A percentile compares a stretch with the other conserved stretches of the same genome.
These are phyloP conservation scores for Lates calcarifer DNA, from an alignment of 2,113 vertebrate genomes.

Conservation along the genomic window DNA sequence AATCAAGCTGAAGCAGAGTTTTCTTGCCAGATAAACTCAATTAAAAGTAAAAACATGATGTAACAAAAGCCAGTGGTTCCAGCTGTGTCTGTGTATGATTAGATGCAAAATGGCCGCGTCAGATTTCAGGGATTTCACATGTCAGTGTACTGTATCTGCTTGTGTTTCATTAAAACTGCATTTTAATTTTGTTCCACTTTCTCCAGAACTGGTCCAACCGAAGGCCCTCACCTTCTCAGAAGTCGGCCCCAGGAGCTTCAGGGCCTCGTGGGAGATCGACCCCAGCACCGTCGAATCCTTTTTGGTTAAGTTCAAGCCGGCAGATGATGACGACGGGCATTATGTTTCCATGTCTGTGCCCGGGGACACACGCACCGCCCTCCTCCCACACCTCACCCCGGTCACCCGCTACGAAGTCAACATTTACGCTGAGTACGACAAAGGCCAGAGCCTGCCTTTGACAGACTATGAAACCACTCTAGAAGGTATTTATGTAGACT, in stretches of 20 bases:
- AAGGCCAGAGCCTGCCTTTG: slow-evolving; percentile 90
- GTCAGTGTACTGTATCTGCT: neutral
- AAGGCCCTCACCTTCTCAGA: slow-evolving; percentile 90
- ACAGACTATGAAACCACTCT: slow-evolving; percentile 89
- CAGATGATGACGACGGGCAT: slow-evolving; percentile 70
- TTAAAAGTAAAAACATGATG: neutral
- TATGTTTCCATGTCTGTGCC: slow-evolving; percentile 90
- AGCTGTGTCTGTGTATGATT: neutral
- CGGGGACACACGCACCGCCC: slow-evolving; percentile 83
- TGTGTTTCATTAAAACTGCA: neutral
- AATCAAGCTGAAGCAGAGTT: neutral
- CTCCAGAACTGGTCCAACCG: slow-evolving; percentile 89
- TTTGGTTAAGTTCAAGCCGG: slow-evolving; percentile 89
- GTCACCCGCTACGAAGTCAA: slow-evolving; percentile 92
- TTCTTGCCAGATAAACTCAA: neutral
- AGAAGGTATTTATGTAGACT: slow-evolving; percentile 85
- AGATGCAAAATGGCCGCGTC: neutral
- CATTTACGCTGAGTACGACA: slow-evolving; percentile 90
- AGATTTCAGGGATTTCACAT: neutral
- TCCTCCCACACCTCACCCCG: slow-evolving; percentile 89
- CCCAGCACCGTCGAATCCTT: slow-evolving; percentile 87
- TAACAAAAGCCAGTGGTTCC: neutral
- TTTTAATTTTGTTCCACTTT: neutral
- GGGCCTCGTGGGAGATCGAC: slow-evolving; percentile 88
- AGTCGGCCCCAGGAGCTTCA: slow-evolving; percentile 89